phyloP scores from a whole-genome alignment of 2,888 invertebrate genomes.

The Hypolimnas misippus region DNA sequence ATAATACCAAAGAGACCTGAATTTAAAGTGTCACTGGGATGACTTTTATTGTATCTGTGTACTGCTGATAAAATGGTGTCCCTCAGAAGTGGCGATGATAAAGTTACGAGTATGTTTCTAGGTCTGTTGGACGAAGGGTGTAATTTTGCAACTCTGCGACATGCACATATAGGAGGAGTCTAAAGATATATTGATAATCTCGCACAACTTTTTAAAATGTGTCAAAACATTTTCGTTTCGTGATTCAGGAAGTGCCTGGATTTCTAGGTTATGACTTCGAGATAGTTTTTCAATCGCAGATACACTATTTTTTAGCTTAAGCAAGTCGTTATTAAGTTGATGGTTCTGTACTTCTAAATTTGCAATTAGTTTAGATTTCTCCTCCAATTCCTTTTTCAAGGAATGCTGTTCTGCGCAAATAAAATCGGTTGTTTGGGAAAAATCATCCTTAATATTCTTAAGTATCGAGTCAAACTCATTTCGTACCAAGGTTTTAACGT shows the following conservation, averaged over 20 bases:
- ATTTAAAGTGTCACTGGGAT: slow-evolving; percentile 21
- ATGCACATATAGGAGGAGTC: slow-evolving; percentile 3
- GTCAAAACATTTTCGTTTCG: slow-evolving; percentile 46
- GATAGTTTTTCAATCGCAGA: slow-evolving; percentile 28
- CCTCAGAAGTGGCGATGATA: slow-evolving; percentile 30
- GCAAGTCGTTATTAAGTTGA: neutral
- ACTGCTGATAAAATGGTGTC: slow-evolving; percentile 38
- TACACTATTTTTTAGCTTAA: neutral
- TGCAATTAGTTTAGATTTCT: too few relatives aligned
- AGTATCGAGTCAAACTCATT: too few relatives aligned
- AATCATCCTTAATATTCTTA: too few relatives aligned
- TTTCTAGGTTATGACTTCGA: slow-evolving; percentile 16
- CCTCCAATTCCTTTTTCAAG: too few relatives aligned
- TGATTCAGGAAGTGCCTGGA: slow-evolving; percentile 9
- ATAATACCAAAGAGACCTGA: slow-evolving; percentile 22
- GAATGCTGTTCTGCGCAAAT: too few relatives aligned
- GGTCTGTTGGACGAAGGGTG: slow-evolving; percentile 28
- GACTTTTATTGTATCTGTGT: slow-evolving; percentile 35
- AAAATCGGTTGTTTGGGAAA: too few relatives aligned
- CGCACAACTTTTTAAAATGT: slow-evolving; percentile 13
- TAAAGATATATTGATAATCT: neutral
- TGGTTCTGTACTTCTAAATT: too few relatives aligned
- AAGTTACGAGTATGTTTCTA: slow-evolving; percentile 27
- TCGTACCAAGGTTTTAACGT: too few relatives aligned
- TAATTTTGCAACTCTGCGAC: slow-evolving; percentile 37